Evolutionary conservation across 2,113 vertebrate genomes (phyloP), one percentile per base, ranked within the genome.

Genomic region (Noctilio leporinus): DNA sequence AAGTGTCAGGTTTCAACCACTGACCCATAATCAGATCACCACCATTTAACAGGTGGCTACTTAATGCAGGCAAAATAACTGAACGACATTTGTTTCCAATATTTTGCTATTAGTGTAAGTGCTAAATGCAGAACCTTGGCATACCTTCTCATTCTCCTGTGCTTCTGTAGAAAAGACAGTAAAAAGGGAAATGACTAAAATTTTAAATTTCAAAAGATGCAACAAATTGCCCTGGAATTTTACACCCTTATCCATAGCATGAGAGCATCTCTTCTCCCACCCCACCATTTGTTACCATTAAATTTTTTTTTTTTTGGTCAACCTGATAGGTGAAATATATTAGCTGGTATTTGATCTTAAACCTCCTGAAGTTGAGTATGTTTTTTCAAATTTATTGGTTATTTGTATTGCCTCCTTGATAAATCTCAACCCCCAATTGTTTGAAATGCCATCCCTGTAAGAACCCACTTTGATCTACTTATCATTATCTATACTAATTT

Each of bases 1-100:
- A 95, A 91, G 91, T 92, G 20, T 96, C 91, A 88, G 28, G 88
- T 97, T 96, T 89, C 96, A 96, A 38, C 59, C 62, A 82, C 83
- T 89, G 80, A 85, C 43, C 62, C 49, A 94, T 78, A 89, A 83
- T 65, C 73, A 49, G 88, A 89, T 77, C 26, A 40, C 45, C 43
- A 91, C 24, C 45, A 64, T 73, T 88, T 90, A 95, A 96, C 96
- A 96, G 95, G 84, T 95, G 96, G 86, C 38, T 51, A 65, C 30
- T 62, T 77, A 91, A 93, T 59, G 93, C 76, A 69, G 26, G 53
- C 20, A 76, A 78, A 89, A 87, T 77, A 75, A 96, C 30, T 85
- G 53, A 72, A 87, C 35, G 65, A 81, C 59, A 81, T 80, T 84
- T 73, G 47, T 84, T 95, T 81, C 75, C 70, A 59, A 93, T 94